phyloP scores from a whole-genome alignment of 1,140 invertebrate genomes.

The Bombus waltoni region DNA sequence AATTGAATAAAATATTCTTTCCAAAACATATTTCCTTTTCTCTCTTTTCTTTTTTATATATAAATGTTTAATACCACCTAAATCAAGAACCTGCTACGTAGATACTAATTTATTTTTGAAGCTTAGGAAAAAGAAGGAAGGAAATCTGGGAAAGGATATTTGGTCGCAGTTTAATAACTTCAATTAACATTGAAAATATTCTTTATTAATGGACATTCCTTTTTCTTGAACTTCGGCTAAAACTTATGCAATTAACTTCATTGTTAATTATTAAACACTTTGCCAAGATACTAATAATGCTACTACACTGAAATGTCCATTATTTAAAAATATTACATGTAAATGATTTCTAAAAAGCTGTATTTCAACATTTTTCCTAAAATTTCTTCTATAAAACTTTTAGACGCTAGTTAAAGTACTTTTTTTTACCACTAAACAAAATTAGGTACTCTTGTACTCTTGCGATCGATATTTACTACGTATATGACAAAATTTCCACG shows the following conservation, averaged over 20 bases:
- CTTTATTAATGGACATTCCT: slow-evolving; percentile 29
- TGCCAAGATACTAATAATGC: slow-evolving; percentile 12
- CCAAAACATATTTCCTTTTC: neutral
- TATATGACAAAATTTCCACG: slow-evolving; percentile 10
- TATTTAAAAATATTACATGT: slow-evolving; percentile 6
- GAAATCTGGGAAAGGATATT: neutral
- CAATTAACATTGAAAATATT: slow-evolving; percentile 22
- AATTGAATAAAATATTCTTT: neutral
- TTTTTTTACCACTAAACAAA: slow-evolving; percentile 19
- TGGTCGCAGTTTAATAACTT: neutral
- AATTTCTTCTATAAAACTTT: slow-evolving; percentile 20
- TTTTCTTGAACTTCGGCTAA: slow-evolving; percentile 13
- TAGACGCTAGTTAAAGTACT: slow-evolving; percentile 10
- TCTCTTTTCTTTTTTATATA: no score
- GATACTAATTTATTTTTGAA: neutral
- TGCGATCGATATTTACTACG: slow-evolving; percentile 22
- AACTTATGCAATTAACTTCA: slow-evolving; percentile 14
- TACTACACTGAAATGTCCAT: slow-evolving; percentile 16
- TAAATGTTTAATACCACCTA: neutral
- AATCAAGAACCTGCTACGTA: neutral
- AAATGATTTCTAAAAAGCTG: slow-evolving; percentile 40
- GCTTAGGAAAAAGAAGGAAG: neutral
- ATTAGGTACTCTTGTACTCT: slow-evolving; percentile 37
- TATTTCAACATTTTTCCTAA: slow-evolving; percentile 23
- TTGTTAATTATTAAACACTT: slow-evolving; percentile 31